Evolutionary conservation across 2,797 vertebrate genomes (phyloP).

Genomic region (Takifugu rubripes): DNA sequence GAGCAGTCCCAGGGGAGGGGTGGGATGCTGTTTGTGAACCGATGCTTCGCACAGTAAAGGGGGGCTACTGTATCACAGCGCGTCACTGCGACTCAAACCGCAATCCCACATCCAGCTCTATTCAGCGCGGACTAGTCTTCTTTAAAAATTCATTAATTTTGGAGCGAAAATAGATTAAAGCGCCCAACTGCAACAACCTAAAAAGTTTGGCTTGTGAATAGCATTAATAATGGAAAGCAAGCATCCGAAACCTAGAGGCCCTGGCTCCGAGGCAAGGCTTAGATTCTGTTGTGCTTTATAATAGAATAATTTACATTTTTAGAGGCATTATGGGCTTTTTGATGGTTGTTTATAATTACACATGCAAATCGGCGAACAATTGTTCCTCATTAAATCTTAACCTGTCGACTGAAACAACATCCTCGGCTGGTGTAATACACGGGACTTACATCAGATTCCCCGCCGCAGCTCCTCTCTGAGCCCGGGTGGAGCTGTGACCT

Average conservation of each 20-base stretch:
- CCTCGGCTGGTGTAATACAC: slow-evolving; percentile 45
- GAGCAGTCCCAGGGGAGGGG: slow-evolving; percentile 62
- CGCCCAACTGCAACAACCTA: slow-evolving; percentile 68
- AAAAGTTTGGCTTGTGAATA: slow-evolving; percentile 77
- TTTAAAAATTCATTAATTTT: slow-evolving; percentile 81
- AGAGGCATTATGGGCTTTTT: slow-evolving; percentile 68
- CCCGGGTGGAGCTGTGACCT: slow-evolving; percentile 45
- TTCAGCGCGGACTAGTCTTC: slow-evolving; percentile 69
- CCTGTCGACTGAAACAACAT: slow-evolving; percentile 43
- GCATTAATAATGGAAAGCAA: slow-evolving; percentile 75
- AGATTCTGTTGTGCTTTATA: slow-evolving; percentile 73
- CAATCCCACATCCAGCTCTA: slow-evolving; percentile 64
- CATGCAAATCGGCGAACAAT: slow-evolving; percentile 72
- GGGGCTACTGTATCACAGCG: slow-evolving; percentile 55
- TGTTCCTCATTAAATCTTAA: slow-evolving; percentile 71
- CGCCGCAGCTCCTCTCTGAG: slow-evolving; percentile 34
- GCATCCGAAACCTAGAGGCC: slow-evolving; percentile 65
- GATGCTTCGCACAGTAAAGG: slow-evolving; percentile 65
- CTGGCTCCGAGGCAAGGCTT: slow-evolving; percentile 62
- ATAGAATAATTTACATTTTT: slow-evolving; percentile 74
- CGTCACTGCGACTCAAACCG: slow-evolving; percentile 58
- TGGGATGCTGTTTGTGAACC: slow-evolving; percentile 72
- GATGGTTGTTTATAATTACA: slow-evolving; percentile 73
- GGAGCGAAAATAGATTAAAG: slow-evolving; percentile 80
- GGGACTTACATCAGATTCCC: slow-evolving; percentile 50